Conservation (phyloP, 2,888 invertebrate species). For the Neoitamus cyanurus region DNA sequence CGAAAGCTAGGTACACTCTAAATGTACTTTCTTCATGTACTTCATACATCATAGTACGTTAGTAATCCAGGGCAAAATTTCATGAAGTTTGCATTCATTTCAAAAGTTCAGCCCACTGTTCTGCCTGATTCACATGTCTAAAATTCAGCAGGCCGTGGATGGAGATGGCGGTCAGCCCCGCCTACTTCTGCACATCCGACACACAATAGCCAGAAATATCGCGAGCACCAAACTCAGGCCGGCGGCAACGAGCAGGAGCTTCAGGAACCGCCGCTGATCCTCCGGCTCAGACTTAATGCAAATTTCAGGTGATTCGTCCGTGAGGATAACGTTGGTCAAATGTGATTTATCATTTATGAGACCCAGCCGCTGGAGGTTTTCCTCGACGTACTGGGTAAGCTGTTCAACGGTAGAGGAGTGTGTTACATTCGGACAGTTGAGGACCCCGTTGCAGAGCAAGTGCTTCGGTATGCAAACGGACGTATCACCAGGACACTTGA, state of each 20-base stretch:
- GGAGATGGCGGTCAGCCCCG: not conserved
- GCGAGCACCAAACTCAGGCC: constrained; percentile 62
- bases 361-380: constrained; percentile 72
- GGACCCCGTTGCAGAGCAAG: constrained; percentile 86
- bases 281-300: constrained; percentile 71
- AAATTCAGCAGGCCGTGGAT: not conserved
- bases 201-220: constrained; percentile 63
- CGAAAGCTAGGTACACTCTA: no score
- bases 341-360: constrained; percentile 68
- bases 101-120: not conserved
- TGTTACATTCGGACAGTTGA: constrained; percentile 85
- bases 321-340: constrained; percentile 69
- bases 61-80: no score
- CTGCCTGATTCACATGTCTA: constrained; percentile 24
- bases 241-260: constrained; percentile 61
- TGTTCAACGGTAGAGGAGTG: constrained; percentile 64
- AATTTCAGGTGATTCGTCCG: constrained; percentile 82
- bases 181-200: constrained; percentile 54
- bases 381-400: constrained; percentile 71
- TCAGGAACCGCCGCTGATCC: constrained; percentile 60
- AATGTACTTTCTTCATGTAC: no score
- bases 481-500: constrained; percentile 86
- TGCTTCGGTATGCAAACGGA: constrained; percentile 85
- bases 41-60: no score
- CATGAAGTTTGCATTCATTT: not conserved